Conservation (phyloP, 2,888 invertebrate genomes). For the Leptopilina syphax region DNA sequence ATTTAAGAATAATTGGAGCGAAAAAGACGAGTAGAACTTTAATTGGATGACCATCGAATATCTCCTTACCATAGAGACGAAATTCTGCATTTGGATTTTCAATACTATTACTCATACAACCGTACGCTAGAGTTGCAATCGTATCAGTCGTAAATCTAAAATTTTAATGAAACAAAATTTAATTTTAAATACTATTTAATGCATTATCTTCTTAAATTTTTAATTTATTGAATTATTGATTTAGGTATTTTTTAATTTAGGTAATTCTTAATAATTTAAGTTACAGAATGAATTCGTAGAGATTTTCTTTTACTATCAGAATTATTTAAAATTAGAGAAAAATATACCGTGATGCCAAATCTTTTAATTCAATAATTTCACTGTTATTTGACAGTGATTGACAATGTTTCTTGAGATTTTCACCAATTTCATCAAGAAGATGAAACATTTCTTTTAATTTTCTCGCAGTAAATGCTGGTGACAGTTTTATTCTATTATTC, state of each 20-base stretch:
- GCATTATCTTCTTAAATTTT: too few relatives aligned
- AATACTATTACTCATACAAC: constrained; percentile 46
- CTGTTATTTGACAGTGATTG: constrained; percentile 69
- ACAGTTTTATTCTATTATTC: constrained; percentile 81
- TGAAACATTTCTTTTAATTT: constrained; percentile 78
- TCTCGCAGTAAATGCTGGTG: constrained; percentile 82
- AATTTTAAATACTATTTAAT: neutral
- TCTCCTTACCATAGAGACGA: constrained; percentile 49
- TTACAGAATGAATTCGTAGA: too few relatives aligned
- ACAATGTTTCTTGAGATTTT: constrained; percentile 78
- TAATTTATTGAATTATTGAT: too few relatives aligned
- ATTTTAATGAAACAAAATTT: neutral
- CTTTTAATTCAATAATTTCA: constrained; percentile 56
- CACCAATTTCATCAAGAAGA: constrained; percentile 80
- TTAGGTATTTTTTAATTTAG: too few relatives aligned
- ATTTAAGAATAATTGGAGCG: constrained; percentile 43
- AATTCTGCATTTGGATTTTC: constrained; percentile 50
- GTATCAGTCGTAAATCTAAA: constrained; percentile 47
- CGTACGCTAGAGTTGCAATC: constrained; percentile 51
- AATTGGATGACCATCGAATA: constrained; percentile 10
- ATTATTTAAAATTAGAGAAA: too few relatives aligned
- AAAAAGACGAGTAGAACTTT: constrained; percentile 43
- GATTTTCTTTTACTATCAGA: too few relatives aligned
- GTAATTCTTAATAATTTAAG: too few relatives aligned
- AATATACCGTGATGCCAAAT: neutral